Evolutionary conservation across 2,113 vertebrate species (phyloP).

Genomic region (Gymnorhina tibicen): DNA sequence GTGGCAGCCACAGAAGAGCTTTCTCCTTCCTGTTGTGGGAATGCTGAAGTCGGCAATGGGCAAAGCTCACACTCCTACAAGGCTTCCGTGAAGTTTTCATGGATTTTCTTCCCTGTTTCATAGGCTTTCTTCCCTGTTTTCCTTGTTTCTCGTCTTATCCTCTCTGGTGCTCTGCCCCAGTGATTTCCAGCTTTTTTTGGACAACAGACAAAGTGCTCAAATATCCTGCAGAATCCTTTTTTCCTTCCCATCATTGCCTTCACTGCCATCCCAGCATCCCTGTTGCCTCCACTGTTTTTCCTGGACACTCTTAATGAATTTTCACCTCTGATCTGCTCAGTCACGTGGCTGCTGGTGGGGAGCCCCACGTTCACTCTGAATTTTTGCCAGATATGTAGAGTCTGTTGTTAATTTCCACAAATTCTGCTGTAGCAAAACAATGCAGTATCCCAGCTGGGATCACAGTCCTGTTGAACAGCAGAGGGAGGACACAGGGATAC

Average conservation of each 20-base stretch:
- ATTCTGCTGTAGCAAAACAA: not conserved
- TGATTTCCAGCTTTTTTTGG: not conserved
- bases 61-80: rapidly evolving
- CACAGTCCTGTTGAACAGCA: not conserved
- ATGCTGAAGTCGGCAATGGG: rapidly evolving
- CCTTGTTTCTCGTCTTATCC: not conserved
- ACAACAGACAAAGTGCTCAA: not conserved
- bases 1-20: not conserved
- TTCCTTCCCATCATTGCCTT: not conserved
- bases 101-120: not conserved
- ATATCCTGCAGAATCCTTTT: not conserved
- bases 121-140: not conserved
- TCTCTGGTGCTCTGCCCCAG: not conserved
- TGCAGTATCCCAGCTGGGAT: not conserved
- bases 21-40: not conserved
- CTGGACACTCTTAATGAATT: not conserved
- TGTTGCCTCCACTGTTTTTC: not conserved
- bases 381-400: not conserved
- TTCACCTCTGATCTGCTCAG: not conserved
- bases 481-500: not conserved
- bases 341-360: not conserved
- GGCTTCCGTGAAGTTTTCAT: not conserved
- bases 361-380: not conserved
- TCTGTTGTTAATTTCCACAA: not conserved
- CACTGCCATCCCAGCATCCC: not conserved